phyloP scores from a whole-genome alignment of 1,140 invertebrate species.

The Dreissena rostriformis region DNA sequence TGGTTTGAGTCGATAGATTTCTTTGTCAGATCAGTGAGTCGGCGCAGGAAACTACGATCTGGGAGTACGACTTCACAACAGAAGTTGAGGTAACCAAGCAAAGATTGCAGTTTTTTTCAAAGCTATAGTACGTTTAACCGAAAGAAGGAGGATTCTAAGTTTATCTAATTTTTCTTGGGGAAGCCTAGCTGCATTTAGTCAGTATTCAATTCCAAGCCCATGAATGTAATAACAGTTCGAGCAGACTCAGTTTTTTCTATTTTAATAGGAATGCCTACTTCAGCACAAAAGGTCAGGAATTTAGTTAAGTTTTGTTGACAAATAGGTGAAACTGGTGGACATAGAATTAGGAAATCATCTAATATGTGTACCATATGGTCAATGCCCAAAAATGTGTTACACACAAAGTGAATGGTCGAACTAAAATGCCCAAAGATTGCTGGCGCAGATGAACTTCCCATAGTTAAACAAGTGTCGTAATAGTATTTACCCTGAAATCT shows the following conservation, averaged over 20 bases:
- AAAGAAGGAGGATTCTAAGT: neutral
- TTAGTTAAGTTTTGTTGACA: constrained; percentile 7
- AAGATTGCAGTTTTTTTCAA: constrained; percentile 40
- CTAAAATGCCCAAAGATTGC: constrained; percentile 54
- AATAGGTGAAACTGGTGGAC: neutral
- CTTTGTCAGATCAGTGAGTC: constrained; percentile 42
- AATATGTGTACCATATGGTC: neutral
- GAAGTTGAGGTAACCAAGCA: constrained; percentile 44
- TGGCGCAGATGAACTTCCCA: constrained; percentile 1
- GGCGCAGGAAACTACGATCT: constrained; percentile 31
- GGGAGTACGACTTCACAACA: constrained; percentile 32
- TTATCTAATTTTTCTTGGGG: constrained; percentile 4
- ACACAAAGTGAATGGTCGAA: constrained; percentile 33
- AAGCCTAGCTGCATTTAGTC: neutral
- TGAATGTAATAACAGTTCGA: constrained; percentile 10
- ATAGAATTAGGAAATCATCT: constrained; percentile 37
- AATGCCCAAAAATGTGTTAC: neutral
- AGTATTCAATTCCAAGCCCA: constrained; percentile 18
- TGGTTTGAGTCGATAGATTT: constrained; percentile 36
- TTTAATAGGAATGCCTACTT: constrained; percentile 8
- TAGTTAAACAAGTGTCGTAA: constrained; percentile 15
- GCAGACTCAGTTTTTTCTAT: constrained; percentile 11
- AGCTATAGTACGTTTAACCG: neutral
- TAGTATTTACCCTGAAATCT: constrained; percentile 6
- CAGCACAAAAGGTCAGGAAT: constrained; percentile 20